Evolutionary conservation across 1,140 invertebrate species (phyloP).

Genomic region (Papilio machaon): DNA sequence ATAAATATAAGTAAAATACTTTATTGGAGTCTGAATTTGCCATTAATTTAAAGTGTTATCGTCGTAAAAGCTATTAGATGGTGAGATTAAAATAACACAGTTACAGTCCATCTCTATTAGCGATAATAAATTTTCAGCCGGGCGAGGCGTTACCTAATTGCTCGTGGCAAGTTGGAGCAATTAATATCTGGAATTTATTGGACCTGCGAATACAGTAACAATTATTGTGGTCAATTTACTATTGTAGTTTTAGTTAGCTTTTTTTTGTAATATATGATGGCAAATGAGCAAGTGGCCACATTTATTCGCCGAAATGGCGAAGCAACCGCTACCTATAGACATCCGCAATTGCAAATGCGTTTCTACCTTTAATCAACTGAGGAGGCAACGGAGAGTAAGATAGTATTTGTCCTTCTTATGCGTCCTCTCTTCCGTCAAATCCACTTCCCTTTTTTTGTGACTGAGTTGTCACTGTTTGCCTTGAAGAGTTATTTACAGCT

Average conservation of each 20-base stretch:
- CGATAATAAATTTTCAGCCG: constrained; percentile 26
- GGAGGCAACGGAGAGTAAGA: too few species aligned
- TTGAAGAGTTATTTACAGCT: too few species aligned
- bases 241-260: background rate
- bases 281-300: too few species aligned
- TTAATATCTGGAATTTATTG: constrained; percentile 18
- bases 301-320: too few species aligned
- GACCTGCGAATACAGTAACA: background rate
- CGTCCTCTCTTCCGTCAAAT: too few species aligned
- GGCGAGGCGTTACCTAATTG: constrained; percentile 19
- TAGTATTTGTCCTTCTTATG: too few species aligned
- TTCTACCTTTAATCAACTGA: too few species aligned
- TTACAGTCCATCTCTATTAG: constrained; percentile 29
- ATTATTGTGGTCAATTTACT: background rate
- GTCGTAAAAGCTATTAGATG: constrained; percentile 34
- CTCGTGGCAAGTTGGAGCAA: constrained; percentile 21
- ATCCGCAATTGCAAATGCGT: too few species aligned
- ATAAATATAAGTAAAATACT: background rate
- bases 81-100: constrained; percentile 30
- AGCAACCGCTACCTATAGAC: too few species aligned
- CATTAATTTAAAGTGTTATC: constrained; percentile 25
- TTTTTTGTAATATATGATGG: too few species aligned
- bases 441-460: too few species aligned
- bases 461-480: too few species aligned
- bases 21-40: constrained; percentile 13